These are phyloP conservation scores for Osmerus mordax DNA, from an alignment of 2,113 vertebrate species.

Conservation along the genomic window DNA sequence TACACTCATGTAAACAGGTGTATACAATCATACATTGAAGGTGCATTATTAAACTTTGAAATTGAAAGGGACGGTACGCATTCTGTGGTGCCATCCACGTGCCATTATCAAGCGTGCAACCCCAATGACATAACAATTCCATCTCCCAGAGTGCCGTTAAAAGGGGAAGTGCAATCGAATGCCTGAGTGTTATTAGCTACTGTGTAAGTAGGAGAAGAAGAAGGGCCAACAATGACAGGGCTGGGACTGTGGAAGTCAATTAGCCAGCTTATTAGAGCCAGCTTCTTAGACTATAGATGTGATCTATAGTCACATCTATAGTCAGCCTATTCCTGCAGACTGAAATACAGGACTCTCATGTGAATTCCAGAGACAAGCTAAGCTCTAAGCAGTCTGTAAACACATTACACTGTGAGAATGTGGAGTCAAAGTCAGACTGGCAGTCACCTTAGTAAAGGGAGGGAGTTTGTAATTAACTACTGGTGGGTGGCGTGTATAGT, in stretches of 20 bases:
- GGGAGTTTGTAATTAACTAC: too few relatives aligned
- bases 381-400: neutral
- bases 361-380: neutral
- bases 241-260: neutral
- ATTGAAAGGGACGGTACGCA: too few relatives aligned
- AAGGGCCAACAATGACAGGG: constrained; percentile 10
- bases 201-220: neutral
- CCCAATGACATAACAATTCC: neutral
- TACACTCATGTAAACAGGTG: too few relatives aligned
- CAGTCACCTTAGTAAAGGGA: neutral
- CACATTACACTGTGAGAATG: neutral
- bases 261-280: constrained; percentile 2
- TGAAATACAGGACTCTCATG: neutral
- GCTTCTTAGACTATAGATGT: too few relatives aligned
- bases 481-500: too few relatives aligned
- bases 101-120: neutral
- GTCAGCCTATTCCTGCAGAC: constrained; percentile 3
- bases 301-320: neutral
- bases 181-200: neutral
- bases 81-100: too few relatives aligned
- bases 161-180: neutral
- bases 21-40: too few relatives aligned
- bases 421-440: neutral
- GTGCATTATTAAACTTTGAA: too few relatives aligned
- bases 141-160: neutral